These are phyloP conservation scores for Eledona agricola DNA, from an alignment of 2,888 invertebrate species.

Conservation along the genomic window DNA sequence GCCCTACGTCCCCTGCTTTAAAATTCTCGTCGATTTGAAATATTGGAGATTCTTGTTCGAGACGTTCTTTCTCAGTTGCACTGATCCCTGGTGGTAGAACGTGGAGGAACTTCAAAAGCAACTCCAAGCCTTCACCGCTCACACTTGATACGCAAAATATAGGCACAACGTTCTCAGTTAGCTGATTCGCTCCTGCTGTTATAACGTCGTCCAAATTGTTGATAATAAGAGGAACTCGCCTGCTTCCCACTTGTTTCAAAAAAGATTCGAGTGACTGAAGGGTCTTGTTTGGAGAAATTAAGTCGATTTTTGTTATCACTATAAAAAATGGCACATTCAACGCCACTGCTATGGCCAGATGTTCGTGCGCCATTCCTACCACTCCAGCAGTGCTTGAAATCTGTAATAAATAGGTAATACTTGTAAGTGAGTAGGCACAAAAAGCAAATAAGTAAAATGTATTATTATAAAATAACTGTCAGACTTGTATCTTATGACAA, in stretches of 20 bases:
- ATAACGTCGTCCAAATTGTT: slow-evolving; percentile 77
- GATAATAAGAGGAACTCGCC: slow-evolving; percentile 72
- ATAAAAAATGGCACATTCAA: slow-evolving; percentile 90
- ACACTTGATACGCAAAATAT: slow-evolving; percentile 93
- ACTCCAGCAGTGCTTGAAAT: slow-evolving; percentile 84
- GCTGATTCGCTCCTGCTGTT: slow-evolving; percentile 75
- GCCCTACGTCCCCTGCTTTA: slow-evolving; percentile 82
- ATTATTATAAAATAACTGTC: no score
- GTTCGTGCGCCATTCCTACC: slow-evolving; percentile 87
- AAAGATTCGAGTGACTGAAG: slow-evolving; percentile 69
- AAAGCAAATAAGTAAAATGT: no score
- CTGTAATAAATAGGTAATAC: slow-evolving; percentile 60
- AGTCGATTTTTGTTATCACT: slow-evolving; percentile 92
- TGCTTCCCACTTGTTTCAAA: slow-evolving; percentile 73
- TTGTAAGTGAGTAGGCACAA: neutral
- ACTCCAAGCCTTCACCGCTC: slow-evolving; percentile 82
- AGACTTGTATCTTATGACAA: no score
- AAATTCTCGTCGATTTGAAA: slow-evolving; percentile 97
- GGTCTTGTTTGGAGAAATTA: slow-evolving; percentile 70
- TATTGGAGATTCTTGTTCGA: slow-evolving; percentile 80
- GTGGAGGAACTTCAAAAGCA: slow-evolving; percentile 86
- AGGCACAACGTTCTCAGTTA: slow-evolving; percentile 73
- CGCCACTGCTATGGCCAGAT: slow-evolving; percentile 83
- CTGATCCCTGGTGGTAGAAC: slow-evolving; percentile 77
- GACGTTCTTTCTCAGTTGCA: slow-evolving; percentile 71